Percentiles rank a stretch among this genome's conserved stretches.
phyloP scores from a whole-genome alignment of 1,140 invertebrate genomes.

The Drosophila nigromelanica region DNA sequence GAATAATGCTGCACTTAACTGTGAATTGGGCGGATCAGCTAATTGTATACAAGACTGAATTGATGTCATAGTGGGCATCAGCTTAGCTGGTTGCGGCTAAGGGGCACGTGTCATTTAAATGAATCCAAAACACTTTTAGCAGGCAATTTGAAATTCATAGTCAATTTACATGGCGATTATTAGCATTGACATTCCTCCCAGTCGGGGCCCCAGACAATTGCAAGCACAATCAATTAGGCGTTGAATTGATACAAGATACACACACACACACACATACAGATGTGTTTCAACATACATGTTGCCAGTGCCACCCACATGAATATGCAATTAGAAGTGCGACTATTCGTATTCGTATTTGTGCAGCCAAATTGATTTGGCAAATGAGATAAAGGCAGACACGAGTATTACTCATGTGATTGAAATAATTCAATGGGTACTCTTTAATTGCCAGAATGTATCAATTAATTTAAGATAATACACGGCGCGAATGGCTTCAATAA shows the following conservation, averaged over 20 bases:
- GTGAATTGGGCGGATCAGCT: background rate
- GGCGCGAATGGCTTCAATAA: too few relatives aligned
- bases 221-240: conserved; percentile 76
- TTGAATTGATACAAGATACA: conserved; percentile 46
- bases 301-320: conserved; percentile 34
- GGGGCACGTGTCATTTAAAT: conserved; percentile 52
- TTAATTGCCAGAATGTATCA: conserved; percentile 24
- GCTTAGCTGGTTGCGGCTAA: conserved; percentile 4
- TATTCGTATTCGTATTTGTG: conserved; percentile 36
- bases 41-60: too few relatives aligned
- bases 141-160: conserved; percentile 64
- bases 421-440: conserved; percentile 25
- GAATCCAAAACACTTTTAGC: conserved; percentile 40
- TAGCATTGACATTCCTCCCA: conserved; percentile 75
- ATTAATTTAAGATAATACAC: conserved; percentile 1
- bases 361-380: conserved; percentile 38
- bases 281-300: conserved; percentile 11
- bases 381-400: conserved; percentile 13
- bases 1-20: conserved; percentile 16
- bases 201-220: conserved; percentile 71
- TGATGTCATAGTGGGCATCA: conserved; percentile 2
- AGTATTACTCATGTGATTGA: conserved; percentile 38
- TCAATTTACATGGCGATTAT: conserved; percentile 78
- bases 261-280: conserved; percentile 5
- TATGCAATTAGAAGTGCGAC: conserved; percentile 37